Percentiles rank a stretch among this genome's conserved stretches.
Evolutionary conservation across 2,888 invertebrate species (phyloP).

Genomic region (Perizoma flavofasciatum): DNA sequence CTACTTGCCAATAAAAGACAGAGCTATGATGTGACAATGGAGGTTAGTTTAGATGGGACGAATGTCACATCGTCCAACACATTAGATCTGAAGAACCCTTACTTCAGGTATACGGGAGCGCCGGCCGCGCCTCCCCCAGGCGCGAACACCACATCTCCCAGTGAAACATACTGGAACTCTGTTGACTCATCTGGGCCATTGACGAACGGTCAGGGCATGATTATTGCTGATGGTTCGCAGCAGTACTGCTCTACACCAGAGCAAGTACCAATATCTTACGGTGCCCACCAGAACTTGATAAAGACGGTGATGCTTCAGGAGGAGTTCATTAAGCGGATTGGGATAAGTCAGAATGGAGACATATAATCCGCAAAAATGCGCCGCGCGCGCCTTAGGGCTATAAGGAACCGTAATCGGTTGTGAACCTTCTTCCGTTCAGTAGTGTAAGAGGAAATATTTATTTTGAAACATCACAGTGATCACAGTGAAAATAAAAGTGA

Average conservation of each 20-base stretch:
- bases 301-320: constrained; percentile 82
- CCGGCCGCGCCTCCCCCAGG: constrained; percentile 97
- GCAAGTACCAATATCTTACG: constrained; percentile 65
- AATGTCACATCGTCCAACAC: constrained; percentile 94
- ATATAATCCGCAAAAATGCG: constrained; percentile 80
- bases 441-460: constrained; percentile 80
- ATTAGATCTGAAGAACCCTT: constrained; percentile 98
- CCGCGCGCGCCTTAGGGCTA: constrained; percentile 79
- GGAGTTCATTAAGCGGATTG: constrained; percentile 81
- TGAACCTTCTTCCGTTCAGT: constrained; percentile 79
- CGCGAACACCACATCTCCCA: constrained; percentile 94
- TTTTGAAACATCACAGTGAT: constrained; percentile 78
- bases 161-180: constrained; percentile 95
- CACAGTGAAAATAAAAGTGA: constrained; percentile 56
- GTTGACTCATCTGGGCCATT: constrained; percentile 88
- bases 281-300: constrained; percentile 75
- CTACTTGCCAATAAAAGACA: constrained; percentile 97
- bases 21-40: constrained; percentile 99
- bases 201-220: constrained; percentile 74
- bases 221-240: constrained; percentile 70
- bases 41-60: constrained; percentile 95
- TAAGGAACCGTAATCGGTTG: constrained; percentile 81
- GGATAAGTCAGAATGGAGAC: constrained; percentile 81
- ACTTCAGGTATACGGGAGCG: constrained; percentile 97
- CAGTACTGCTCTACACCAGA: constrained; percentile 74